A percentile compares a stretch with the other conserved stretches of the same genome.
Conservation (phyloP, 2,797 vertebrate genomes). For the Thripadectes ignobilis region DNA sequence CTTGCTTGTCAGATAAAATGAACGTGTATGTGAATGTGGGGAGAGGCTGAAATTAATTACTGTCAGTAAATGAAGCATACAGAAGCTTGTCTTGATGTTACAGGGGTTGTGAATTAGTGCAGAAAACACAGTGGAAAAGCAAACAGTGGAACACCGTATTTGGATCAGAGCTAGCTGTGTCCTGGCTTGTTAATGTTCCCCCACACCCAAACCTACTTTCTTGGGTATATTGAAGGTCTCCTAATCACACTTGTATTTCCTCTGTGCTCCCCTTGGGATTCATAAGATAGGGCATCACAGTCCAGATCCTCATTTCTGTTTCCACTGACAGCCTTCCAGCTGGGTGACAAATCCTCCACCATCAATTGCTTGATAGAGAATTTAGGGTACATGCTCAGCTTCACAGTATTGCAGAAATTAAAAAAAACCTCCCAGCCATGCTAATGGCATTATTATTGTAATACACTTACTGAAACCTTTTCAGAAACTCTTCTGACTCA, state of each 20-base stretch:
- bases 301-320: neutral
- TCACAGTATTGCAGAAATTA: neutral
- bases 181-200: neutral
- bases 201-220: neutral
- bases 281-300: neutral
- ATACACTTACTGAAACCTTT: neutral
- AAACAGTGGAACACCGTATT: conserved; percentile 9
- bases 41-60: conserved; percentile 72
- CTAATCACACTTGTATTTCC: neutral
- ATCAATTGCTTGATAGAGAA: neutral
- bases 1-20: conserved; percentile 66
- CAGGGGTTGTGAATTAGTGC: conserved; percentile 74
- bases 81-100: conserved; percentile 58
- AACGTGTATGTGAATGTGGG: neutral
- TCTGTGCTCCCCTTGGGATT: neutral
- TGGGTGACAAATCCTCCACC: neutral
- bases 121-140: conserved; percentile 65
- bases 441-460: neutral
- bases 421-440: neutral
- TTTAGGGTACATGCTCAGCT: neutral
- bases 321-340: neutral
- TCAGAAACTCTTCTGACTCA: neutral
- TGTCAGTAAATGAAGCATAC: conserved; percentile 74
- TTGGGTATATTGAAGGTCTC: neutral
- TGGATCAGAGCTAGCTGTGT: neutral